Base-by-base conservation (phyloP, 1,140 invertebrate genomes). In the Megalopta genalis region DNA sequence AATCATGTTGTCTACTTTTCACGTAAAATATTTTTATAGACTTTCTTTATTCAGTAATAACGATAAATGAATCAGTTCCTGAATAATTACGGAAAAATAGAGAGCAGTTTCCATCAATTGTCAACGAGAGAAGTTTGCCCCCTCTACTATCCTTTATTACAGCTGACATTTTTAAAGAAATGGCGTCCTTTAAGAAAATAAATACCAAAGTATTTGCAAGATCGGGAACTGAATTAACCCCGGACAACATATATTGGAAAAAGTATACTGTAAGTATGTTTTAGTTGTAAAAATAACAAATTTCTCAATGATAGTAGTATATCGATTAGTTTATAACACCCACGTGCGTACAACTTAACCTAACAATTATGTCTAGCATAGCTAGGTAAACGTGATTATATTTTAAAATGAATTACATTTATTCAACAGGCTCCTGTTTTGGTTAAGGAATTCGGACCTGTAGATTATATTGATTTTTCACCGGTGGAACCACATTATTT, bases 401-500 rank as follows among this genome's bases (percentile, higher is more conserved):
- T 64, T 57, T 7, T 64, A 49, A 66, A 67, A 59, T 81, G 39
- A 60, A n/a, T 52, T 74, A 81, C 8, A 59, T 86, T 64, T 81
- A 37, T 72, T 76, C 2, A 59, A 82, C 90, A 98, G 97, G 93
- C 95, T 85, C 97, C 97, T 66, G 96, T 97, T 8, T 94, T 98
- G 62, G 94, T 98, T 0, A 99, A 99, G 93, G 98, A 99, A 92
- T 97, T 97, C 94, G 97, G 97, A 54, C 95, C 96, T 0, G 97
- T 99, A 49, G 97, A 98, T 90, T 96, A 97, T 87, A 95, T 99
- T 69, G 96, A 98, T 90, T 98, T 99, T 90, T 97, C 97, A 86
- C 96, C 97, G 10, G 93, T 96, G 21, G 95, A 98, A 87, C 97
- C 97, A 1, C 95, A 98, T 93, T 95, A 97, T 90, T 97, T 98